These are phyloP conservation scores for Archips xylosteana DNA, from an alignment of 2,888 invertebrate species.

Conservation along the genomic window DNA sequence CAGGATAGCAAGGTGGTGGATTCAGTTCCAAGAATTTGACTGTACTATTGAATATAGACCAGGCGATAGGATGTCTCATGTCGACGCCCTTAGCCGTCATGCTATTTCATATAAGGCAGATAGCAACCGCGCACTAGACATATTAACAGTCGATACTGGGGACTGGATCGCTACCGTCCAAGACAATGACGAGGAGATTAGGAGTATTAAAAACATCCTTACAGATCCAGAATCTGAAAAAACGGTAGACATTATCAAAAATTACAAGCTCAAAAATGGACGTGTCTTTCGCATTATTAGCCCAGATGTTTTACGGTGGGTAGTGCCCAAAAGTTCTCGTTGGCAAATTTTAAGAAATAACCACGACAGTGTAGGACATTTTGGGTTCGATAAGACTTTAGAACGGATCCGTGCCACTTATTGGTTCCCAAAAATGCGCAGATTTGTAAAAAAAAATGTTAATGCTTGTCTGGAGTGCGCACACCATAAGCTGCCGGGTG, in stretches of 20 bases:
- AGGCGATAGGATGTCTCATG: constrained; percentile 48
- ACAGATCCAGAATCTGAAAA: constrained; percentile 3
- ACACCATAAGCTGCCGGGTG: constrained; percentile 3
- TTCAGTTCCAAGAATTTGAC: constrained; percentile 50
- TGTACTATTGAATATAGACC: constrained; percentile 52
- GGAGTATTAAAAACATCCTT: background rate
- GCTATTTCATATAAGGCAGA: constrained; percentile 24
- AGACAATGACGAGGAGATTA: constrained; percentile 12
- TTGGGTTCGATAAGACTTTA: constrained; percentile 48
- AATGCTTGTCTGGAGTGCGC: constrained; percentile 8
- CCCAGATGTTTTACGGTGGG: background rate
- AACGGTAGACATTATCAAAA: background rate
- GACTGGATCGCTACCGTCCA: constrained; percentile 18
- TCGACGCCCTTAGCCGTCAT: constrained; percentile 52
- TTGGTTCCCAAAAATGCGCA: constrained; percentile 47
- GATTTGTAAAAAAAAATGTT: constrained; percentile 16
- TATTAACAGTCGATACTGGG: background rate
- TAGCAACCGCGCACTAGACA: background rate
- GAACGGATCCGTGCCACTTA: constrained; percentile 36
- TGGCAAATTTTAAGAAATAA: constrained; percentile 47
- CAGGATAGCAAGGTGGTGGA: too few relatives aligned
- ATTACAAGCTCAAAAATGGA: too few relatives aligned
- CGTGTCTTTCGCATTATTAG: constrained; percentile 11
- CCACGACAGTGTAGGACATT: constrained; percentile 51
- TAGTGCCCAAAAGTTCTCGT: constrained; percentile 20